Percentiles rank a stretch among this genome's conserved stretches.
Evolutionary conservation across 2,888 invertebrate genomes (phyloP).

Genomic region (Caenorhabditis angaria): DNA sequence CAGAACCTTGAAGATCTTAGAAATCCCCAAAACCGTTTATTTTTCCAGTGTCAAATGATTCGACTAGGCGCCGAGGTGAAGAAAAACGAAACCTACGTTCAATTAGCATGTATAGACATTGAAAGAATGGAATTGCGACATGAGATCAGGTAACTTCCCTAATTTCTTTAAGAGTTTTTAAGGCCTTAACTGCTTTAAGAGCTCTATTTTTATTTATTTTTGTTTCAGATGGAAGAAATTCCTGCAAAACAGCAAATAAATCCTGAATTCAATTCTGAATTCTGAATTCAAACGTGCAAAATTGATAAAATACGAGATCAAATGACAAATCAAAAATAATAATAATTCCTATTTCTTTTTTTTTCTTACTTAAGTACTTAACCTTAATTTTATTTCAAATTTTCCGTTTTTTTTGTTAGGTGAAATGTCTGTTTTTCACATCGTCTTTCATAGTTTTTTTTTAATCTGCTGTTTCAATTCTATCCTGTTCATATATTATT

Average conservation of each 20-base stretch:
- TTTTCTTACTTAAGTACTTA: no score
- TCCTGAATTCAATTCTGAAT: not conserved
- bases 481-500: conserved; percentile 1
- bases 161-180: no score
- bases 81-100: conserved; percentile 65
- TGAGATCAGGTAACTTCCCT: conserved; percentile 29
- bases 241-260: conserved; percentile 35
- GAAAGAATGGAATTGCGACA: conserved; percentile 64
- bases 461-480: not conserved
- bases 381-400: not conserved
- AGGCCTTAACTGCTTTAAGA: not conserved
- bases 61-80: conserved; percentile 63
- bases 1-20: no score
- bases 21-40: not conserved
- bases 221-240: conserved; percentile 53
- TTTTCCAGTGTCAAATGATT: conserved; percentile 61
- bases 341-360: not conserved
- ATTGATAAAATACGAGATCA: not conserved
- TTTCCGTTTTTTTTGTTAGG: not conserved
- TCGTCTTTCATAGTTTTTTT: conserved; percentile 1
- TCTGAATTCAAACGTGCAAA: not conserved
- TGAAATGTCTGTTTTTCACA: conserved; percentile 1
- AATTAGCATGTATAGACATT: conserved; percentile 67
- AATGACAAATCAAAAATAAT: no score
- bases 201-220: not conserved